Conservation (phyloP, 2,888 invertebrate genomes). For the Panopea generosa region DNA sequence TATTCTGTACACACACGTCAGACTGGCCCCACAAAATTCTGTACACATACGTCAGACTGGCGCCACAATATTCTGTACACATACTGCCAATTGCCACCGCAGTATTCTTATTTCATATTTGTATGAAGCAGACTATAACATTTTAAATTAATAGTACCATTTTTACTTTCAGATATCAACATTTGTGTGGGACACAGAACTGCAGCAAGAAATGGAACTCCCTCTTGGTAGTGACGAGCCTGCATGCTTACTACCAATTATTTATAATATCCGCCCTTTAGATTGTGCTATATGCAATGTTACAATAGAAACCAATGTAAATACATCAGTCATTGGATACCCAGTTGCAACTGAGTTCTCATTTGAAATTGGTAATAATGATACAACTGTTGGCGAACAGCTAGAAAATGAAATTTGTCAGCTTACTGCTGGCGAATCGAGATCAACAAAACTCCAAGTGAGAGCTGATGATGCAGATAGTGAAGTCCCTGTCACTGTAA, state of each 20-base stretch:
- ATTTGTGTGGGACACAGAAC: too few species aligned
- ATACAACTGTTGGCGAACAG: slow-evolving; percentile 75
- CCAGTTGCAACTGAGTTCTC: slow-evolving; percentile 40
- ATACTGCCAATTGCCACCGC: too few species aligned
- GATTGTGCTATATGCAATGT: slow-evolving; percentile 35
- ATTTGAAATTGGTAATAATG: slow-evolving; percentile 73
- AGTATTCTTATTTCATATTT: too few species aligned
- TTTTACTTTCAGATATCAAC: too few species aligned
- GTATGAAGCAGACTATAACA: too few species aligned
- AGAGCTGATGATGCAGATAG: not conserved
- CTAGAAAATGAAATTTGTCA: slow-evolving; percentile 76
- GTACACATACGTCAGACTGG: too few species aligned
- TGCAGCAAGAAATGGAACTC: not conserved
- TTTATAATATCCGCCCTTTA: slow-evolving; percentile 30
- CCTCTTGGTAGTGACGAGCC: not conserved
- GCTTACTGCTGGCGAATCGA: slow-evolving; percentile 71
- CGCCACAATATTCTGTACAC: too few species aligned
- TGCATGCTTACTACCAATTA: not conserved
- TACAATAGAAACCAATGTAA: slow-evolving; percentile 9
- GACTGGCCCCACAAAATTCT: too few species aligned
- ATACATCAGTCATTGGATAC: slow-evolving; percentile 18
- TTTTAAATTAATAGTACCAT: too few species aligned
- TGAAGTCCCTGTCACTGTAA: not conserved
- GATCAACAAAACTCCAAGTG: not conserved
- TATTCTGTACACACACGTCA: too few species aligned